Percentiles rank a stretch among this genome's conserved stretches.
Conservation (phyloP, 2,888 invertebrate species). For the Leucania comma region DNA sequence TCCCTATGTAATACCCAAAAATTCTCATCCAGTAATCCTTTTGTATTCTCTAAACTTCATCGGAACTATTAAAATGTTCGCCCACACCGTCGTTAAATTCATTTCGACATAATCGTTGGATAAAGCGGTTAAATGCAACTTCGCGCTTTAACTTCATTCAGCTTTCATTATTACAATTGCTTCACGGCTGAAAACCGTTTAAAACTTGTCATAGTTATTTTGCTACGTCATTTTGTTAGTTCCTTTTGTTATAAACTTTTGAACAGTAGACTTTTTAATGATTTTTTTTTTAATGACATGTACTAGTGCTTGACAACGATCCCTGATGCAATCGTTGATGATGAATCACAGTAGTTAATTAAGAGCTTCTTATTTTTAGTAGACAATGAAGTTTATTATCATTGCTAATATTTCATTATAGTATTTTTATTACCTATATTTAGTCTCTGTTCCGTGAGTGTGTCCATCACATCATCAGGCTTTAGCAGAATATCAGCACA, state of each 20-base stretch:
- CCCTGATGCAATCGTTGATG: no score
- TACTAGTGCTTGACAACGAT: no score
- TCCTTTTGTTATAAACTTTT: conserved; percentile 9
- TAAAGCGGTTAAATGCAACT: conserved; percentile 62
- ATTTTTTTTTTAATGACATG: background rate
- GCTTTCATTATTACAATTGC: conserved; percentile 68
- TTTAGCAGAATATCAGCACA: no score
- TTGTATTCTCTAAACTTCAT: background rate
- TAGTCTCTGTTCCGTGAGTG: no score
- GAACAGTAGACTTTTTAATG: background rate
- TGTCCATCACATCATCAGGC: no score
- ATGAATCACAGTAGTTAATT: no score
- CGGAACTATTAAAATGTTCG: conserved; percentile 34
- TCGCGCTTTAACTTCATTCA: conserved; percentile 58
- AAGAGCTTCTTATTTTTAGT: no score
- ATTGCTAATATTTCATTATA: no score
- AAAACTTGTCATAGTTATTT: conserved; percentile 64
- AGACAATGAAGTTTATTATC: no score
- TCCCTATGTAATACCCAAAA: background rate
- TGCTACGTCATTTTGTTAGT: conserved; percentile 43
- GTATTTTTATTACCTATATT: no score
- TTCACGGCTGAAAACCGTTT: conserved; percentile 61
- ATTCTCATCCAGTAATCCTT: background rate
- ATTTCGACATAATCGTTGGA: conserved; percentile 45
- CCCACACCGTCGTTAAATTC: conserved; percentile 36